Base-by-base conservation (phyloP, 2,888 invertebrate species). In the Ophion slaviceki region DNA sequence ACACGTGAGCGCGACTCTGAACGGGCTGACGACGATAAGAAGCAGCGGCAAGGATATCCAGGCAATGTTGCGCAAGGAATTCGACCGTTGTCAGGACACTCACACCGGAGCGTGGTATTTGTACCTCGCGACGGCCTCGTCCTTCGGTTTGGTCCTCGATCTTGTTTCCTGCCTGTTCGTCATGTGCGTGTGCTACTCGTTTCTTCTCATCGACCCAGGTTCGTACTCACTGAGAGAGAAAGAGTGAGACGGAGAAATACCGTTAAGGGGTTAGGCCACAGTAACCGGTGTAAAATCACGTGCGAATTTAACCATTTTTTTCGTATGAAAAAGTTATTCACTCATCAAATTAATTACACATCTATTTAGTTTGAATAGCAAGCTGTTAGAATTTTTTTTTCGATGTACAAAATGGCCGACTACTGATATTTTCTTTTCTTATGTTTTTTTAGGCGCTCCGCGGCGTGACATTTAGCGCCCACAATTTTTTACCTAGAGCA, bases 21-120 rank as follows among this genome's bases (percentile, higher is more conserved):
- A 97, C 87, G 99, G 99, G 0, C 95, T 99, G 47, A 96, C 97
- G 57, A 98, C 98, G 0, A 98, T 99, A 82, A 95, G 99, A 86
- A 97, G 98, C 3, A 96, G 97, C 5, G 96, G 96, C 17, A 96
- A 96, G 2, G 90, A 93, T 1, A 94, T 95, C 11, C 95, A 97
- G 92, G 94, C 95, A 85, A 95, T 96, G 90, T 95, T 99, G 78
- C 95, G 96, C 68, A 95, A 95, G 87, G 97, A 97, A 89, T 97
- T 98, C 89, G 97, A 97, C 91, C 92, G 92, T 45, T 95, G 96
- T 85, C 94, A 97, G 95, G 96, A 97, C 91, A 93, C 95, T 2
- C 97, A 97, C 91, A 95, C 96, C 0, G 95, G 96, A 68, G 95
- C 97, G 0, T 97, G 96, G 95, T 96, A 95, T 91, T 95, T 97